Evolutionary conservation across 1,140 invertebrate genomes (phyloP).

Genomic region (Drosophila grimshawi): DNA sequence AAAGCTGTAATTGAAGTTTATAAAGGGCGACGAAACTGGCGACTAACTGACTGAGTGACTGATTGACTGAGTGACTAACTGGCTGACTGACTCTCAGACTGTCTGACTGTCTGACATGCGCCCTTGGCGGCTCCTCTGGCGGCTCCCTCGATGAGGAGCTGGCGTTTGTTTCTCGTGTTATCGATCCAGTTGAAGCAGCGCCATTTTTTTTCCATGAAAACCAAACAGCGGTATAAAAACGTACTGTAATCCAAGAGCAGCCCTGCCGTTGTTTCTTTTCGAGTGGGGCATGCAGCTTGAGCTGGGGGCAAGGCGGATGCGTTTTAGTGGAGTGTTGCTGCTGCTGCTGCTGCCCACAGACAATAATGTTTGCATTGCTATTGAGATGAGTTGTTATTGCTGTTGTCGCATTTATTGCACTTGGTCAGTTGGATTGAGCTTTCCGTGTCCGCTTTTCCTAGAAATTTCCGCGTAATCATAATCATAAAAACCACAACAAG

Average conservation of each 20-base stretch:
- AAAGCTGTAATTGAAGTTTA: slow-evolving; percentile 69
- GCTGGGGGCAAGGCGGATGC: slow-evolving; percentile 36
- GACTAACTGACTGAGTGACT: slow-evolving; percentile 41
- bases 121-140: slow-evolving; percentile 53
- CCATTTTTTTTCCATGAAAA: slow-evolving; percentile 64
- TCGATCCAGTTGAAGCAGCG: slow-evolving; percentile 58
- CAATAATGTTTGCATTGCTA: slow-evolving; percentile 67
- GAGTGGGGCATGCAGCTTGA: slow-evolving; percentile 6
- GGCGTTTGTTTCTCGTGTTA: slow-evolving; percentile 39
- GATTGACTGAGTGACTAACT: slow-evolving; percentile 32
- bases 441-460: slow-evolving; percentile 18
- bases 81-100: slow-evolving; percentile 34
- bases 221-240: slow-evolving; percentile 12
- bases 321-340: slow-evolving; percentile 45
- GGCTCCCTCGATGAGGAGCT: slow-evolving; percentile 14
- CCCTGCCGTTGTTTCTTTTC: neutral
- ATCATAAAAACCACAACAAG: slow-evolving; percentile 10
- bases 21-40: slow-evolving; percentile 36
- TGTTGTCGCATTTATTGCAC: slow-evolving; percentile 14
- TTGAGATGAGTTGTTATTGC: neutral
- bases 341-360: slow-evolving; percentile 66
- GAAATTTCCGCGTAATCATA: slow-evolving; percentile 43
- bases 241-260: slow-evolving; percentile 21
- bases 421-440: slow-evolving; percentile 5
- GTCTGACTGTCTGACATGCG: slow-evolving; percentile 45